Conservation (phyloP, 2,888 invertebrate genomes). For the Nomada fabriciana region DNA sequence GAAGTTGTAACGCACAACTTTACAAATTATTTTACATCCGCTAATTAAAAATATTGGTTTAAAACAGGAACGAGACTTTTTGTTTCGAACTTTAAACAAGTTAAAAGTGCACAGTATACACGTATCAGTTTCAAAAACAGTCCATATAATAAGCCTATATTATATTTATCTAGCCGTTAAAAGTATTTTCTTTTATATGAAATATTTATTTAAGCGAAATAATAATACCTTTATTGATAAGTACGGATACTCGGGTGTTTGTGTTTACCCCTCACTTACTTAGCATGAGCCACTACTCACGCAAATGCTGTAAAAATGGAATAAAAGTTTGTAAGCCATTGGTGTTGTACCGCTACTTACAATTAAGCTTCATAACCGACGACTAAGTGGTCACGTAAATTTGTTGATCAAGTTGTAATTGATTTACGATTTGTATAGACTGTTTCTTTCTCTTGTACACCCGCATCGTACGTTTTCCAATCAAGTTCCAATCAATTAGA, state of each 20-base stretch:
- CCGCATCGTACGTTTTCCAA: not conserved
- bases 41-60: too few relatives aligned
- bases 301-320: constrained; percentile 2
- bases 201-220: not conserved
- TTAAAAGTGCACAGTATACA: too few relatives aligned
- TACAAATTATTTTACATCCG: not conserved
- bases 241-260: not conserved
- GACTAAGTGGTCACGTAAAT: not conserved
- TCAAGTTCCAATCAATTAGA: not conserved
- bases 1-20: not conserved
- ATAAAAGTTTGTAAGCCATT: constrained; percentile 10
- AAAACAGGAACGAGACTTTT: too few relatives aligned
- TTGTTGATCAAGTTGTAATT: constrained; percentile 2
- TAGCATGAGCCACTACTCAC: not conserved
- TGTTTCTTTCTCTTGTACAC: not conserved
- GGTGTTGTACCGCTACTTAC: not conserved
- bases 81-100: too few relatives aligned
- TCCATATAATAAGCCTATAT: not conserved
- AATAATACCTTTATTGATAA: not conserved
- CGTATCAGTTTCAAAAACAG: not conserved
- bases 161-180: not conserved
- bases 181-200: not conserved
- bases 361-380: not conserved
- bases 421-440: not conserved
- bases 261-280: not conserved